Evolutionary conservation across 1,140 invertebrate genomes (phyloP).

Genomic region (Pristionchus pacificus): DNA sequence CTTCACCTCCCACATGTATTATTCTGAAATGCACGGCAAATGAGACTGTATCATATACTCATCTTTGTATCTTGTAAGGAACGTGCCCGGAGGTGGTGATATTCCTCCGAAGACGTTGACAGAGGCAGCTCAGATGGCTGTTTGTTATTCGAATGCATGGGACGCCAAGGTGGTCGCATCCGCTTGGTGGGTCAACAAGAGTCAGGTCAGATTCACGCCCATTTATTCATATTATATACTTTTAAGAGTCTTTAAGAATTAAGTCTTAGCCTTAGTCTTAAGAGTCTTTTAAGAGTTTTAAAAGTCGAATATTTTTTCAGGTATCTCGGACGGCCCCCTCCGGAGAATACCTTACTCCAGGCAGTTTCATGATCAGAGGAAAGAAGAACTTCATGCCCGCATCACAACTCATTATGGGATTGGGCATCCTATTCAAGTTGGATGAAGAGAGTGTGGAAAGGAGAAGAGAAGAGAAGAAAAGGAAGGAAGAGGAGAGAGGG

Average conservation of each 20-base stretch:
- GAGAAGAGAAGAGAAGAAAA: conserved; percentile 43
- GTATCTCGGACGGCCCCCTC: conserved; percentile 95
- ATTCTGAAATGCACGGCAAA: conserved; percentile 10
- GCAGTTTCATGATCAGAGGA: conserved; percentile 89
- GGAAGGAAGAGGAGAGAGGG: conserved; percentile 62
- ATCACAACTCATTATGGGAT: conserved; percentile 85
- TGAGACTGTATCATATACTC: too few species aligned
- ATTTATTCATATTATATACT: background rate
- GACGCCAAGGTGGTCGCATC: conserved; percentile 88
- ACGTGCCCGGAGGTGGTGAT: conserved; percentile 52
- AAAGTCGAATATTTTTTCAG: conserved; percentile 29
- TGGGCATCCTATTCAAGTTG: conserved; percentile 84
- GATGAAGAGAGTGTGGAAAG: conserved; percentile 63
- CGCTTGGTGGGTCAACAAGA: conserved; percentile 91
- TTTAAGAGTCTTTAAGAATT: conserved; percentile 7
- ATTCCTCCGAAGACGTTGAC: conserved; percentile 88
- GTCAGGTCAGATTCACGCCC: conserved; percentile 68
- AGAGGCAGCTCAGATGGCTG: conserved; percentile 92
- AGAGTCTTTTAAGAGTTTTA: background rate
- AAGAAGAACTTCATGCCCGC: conserved; percentile 89
- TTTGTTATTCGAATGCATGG: conserved; percentile 94
- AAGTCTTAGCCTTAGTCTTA: conserved; percentile 17
- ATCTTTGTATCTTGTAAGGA: conserved; percentile 11
- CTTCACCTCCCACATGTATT: background rate
- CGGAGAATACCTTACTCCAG: conserved; percentile 88